These are phyloP conservation scores for Pogonocherus hispidulus DNA, from an alignment of 2,888 invertebrate genomes.

Conservation along the genomic window DNA sequence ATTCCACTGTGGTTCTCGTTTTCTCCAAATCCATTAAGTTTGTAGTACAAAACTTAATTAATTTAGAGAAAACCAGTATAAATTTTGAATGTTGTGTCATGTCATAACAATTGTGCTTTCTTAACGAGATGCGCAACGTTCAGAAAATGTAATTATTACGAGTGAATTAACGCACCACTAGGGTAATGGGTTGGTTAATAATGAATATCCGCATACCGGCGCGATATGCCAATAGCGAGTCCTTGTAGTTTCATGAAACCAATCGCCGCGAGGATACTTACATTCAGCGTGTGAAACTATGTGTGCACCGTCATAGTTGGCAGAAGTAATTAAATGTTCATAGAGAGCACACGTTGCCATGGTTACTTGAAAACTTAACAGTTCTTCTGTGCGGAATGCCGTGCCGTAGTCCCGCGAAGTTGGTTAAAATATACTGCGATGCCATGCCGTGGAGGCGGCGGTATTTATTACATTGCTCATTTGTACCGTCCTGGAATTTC, in stretches of 20 bases:
- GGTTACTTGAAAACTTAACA: not conserved
- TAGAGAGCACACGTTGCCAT: not conserved
- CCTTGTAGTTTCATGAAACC: not conserved
- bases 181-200: not conserved
- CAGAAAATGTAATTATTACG: not conserved
- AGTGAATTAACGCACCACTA: not conserved
- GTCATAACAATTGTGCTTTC: too few species aligned
- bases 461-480: not conserved
- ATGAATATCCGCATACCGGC: not conserved
- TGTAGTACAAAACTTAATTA: too few species aligned
- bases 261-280: not conserved
- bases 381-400: not conserved
- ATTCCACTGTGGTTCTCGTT: too few species aligned
- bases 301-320: slow-evolving; percentile 3
- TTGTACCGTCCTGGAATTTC: not conserved
- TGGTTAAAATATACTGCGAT: not conserved
- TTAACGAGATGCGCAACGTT: too few species aligned
- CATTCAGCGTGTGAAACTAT: not conserved
- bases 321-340: slow-evolving; percentile 8
- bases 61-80: too few species aligned
- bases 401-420: not conserved
- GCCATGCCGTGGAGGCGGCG: not conserved
- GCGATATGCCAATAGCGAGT: not conserved
- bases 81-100: too few species aligned
- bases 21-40: too few species aligned